Evolutionary conservation across 2,888 invertebrate species (phyloP).

Genomic region (Stenotaenia linearis): DNA sequence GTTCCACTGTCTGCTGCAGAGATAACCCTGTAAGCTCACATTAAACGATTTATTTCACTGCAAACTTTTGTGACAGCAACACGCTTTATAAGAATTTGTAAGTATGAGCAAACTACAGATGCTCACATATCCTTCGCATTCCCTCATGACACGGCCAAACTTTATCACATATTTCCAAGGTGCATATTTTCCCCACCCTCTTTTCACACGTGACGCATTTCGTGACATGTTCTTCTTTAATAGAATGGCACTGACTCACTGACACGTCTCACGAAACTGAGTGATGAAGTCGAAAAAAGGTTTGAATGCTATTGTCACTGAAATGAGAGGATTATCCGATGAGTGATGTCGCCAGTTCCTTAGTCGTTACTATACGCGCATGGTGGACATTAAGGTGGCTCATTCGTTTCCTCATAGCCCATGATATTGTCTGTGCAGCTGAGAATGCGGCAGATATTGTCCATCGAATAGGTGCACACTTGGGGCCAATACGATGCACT

Average conservation of each 20-base stretch:
- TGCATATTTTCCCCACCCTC: background rate
- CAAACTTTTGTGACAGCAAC: background rate
- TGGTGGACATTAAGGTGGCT: background rate
- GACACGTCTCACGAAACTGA: background rate
- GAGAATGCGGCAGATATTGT: constrained; percentile 4
- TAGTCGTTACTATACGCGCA: background rate
- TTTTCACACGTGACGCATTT: background rate
- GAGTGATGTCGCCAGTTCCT: background rate
- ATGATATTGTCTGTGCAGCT: background rate
- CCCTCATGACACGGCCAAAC: background rate
- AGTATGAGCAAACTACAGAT: background rate
- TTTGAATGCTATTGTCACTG: background rate
- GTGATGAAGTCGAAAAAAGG: background rate
- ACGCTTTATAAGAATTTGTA: too few relatives aligned
- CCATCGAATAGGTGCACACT: background rate
- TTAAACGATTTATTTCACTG: background rate
- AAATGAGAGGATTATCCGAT: constrained; percentile 3
- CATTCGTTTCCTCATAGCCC: background rate
- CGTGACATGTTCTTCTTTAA: background rate
- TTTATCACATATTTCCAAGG: background rate
- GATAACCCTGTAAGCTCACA: background rate
- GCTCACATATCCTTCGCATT: background rate
- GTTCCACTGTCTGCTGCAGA: background rate
- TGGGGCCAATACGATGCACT: constrained; percentile 1
- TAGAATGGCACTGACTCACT: background rate